phyloP scores from a whole-genome alignment of 2,888 invertebrate genomes.

The Drosophila emarginata region DNA sequence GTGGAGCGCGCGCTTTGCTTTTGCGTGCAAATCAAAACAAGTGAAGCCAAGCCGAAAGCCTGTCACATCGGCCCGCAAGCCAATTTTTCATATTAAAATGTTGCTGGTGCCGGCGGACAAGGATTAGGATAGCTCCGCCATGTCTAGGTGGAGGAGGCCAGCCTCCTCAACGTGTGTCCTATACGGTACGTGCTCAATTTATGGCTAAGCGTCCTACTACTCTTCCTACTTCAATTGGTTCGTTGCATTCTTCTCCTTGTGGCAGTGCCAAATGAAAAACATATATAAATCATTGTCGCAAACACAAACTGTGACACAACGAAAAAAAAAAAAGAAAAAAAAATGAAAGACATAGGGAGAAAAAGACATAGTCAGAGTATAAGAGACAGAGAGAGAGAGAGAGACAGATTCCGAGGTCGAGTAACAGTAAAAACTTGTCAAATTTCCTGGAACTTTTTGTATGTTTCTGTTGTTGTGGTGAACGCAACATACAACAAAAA shows the following conservation, averaged over 20 bases:
- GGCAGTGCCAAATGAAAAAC: constrained; percentile 13
- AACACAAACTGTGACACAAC: constrained; percentile 19
- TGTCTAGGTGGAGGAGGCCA: not conserved
- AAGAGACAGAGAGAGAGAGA: not conserved
- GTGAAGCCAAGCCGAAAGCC: constrained; percentile 2
- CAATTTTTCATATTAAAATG: constrained; percentile 41
- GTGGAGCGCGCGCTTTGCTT: too few species aligned
- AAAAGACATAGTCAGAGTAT: not conserved
- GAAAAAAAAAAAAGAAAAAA: too few species aligned
- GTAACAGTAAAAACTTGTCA: constrained; percentile 46
- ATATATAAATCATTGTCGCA: constrained; percentile 30
- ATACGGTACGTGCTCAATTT: constrained; percentile 16
- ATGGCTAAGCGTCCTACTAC: not conserved
- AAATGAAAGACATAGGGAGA: not conserved
- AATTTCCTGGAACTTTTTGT: constrained; percentile 50
- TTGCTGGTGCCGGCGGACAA: constrained; percentile 21
- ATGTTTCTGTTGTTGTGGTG: constrained; percentile 30
- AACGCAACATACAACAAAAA: constrained; percentile 32
- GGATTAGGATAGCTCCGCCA: constrained; percentile 8
- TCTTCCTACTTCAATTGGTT: constrained; percentile 1
- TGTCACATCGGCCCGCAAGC: constrained; percentile 29
- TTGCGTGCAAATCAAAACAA: constrained; percentile 20
- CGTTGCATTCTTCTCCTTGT: not conserved
- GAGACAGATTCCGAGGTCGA: too few species aligned
- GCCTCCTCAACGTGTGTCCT: not conserved